Base-by-base conservation (phyloP, 2,888 invertebrate species). In the Creontiades dilutus region DNA sequence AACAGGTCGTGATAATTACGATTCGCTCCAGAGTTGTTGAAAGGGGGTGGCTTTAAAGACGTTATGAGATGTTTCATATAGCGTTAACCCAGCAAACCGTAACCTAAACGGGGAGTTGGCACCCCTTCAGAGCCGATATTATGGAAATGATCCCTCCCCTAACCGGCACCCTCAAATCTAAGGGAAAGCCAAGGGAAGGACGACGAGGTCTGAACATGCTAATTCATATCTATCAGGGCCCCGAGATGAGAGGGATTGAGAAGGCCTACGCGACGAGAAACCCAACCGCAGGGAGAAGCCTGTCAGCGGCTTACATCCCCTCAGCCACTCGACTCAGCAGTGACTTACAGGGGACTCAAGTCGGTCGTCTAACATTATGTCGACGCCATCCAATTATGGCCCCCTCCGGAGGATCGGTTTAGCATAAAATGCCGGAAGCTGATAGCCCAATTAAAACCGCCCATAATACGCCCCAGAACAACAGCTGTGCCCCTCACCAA, bases 191-290 rank as follows among this genome's bases (percentile, higher is more conserved):
- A 52, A 52, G 52, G 52, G 52, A 52, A 16, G 52, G 68, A 23
- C 23, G 23, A 19, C 1, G 19, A 23, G 19, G 68, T 19, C 68
- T 23, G 23, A 7, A 68, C 68, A 68, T 68, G 68, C 68, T 68
- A 68, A 68, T 68, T 68, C 23, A 68, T 68, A 68, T 68, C 68
- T 68, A 68, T 68, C 68, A 68, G 68, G 23, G 23, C 9, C 68
- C 37, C 68, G 0, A 23, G 68, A 68, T 68, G 68, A 68, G 68
- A 68, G 19, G 68, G 68, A 68, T 68, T 68, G 68, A 37, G 37
- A 23, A 68, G 9, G 68, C 23, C 68, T 19, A 68, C 68, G 68
- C 68, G 68, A 5, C 19, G 68, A 23, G 27, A 19, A 68, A 68
- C 23, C 27, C 9, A 68, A 68, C 68, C 19, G 13, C 68, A 68